Percentiles rank a stretch among this genome's conserved stretches.
Evolutionary conservation across 2,113 vertebrate genomes (phyloP).

Genomic region (Cathartes aura): DNA sequence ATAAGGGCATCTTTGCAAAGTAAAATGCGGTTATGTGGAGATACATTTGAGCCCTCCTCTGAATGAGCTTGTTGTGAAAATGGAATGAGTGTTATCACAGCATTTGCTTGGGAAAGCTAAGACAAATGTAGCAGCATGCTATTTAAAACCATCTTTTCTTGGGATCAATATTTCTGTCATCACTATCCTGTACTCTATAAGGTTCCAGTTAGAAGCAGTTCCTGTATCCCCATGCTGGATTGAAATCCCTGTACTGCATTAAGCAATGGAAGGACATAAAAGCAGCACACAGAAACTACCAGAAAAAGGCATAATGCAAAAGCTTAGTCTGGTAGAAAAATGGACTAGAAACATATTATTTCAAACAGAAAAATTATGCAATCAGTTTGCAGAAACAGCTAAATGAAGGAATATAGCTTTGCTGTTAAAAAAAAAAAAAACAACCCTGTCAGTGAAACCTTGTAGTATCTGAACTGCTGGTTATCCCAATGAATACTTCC

Average conservation of each 20-base stretch:
- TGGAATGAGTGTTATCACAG: not conserved
- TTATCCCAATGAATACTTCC: not conserved
- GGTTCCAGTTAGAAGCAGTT: too few species aligned
- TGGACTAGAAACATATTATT: not conserved
- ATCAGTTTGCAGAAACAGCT: not conserved
- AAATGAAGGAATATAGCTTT: not conserved
- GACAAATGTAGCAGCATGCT: not conserved
- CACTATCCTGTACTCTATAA: not conserved
- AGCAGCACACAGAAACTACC: not conserved
- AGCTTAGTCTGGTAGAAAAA: not conserved
- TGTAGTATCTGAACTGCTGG: not conserved
- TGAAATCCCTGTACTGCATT: not conserved
- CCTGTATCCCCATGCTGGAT: not conserved
- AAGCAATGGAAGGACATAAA: not conserved
- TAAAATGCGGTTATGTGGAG: not conserved
- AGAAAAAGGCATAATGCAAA: not conserved
- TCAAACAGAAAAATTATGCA: not conserved
- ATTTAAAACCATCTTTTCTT: not conserved
- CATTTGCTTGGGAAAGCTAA: not conserved
- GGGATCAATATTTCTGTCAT: not conserved
- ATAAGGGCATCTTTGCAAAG: not conserved
- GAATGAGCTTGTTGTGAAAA: not conserved
- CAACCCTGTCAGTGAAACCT: not conserved
- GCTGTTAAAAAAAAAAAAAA: not conserved
- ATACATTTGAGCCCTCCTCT: not conserved